Percentiles rank a stretch among this genome's conserved stretches.
phyloP scores from a whole-genome alignment of 2,888 invertebrate species.

The Cephus spinipes region DNA sequence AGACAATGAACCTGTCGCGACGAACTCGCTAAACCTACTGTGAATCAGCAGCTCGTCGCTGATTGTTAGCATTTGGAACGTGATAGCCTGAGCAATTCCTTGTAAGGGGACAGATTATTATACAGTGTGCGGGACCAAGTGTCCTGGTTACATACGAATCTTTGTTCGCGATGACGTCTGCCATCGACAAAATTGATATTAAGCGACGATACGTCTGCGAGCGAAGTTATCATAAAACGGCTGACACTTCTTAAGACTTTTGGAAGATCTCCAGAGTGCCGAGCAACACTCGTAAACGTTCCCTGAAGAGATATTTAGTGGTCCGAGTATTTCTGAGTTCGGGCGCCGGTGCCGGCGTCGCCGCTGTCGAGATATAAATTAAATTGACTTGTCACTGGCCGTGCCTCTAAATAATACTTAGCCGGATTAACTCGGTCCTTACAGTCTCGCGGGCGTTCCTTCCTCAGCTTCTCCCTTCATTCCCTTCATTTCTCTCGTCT shows the following conservation, averaged over 20 bases:
- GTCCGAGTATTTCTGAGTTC: conserved; percentile 42
- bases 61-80: too few relatives aligned
- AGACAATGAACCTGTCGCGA: conserved; percentile 1
- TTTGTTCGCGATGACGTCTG: too few relatives aligned
- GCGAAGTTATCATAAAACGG: not conserved
- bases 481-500: not conserved
- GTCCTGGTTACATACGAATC: too few relatives aligned
- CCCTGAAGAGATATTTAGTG: conserved; percentile 41
- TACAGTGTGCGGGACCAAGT: too few relatives aligned
- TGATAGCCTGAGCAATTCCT: too few relatives aligned
- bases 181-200: too few relatives aligned
- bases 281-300: conserved; percentile 46
- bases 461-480: not conserved
- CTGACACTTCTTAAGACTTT: conserved; percentile 18
- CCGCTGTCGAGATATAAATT: conserved; percentile 48
- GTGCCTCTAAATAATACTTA: conserved; percentile 54
- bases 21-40: too few relatives aligned
- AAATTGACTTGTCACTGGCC: conserved; percentile 53
- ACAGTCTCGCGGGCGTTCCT: conserved; percentile 13
- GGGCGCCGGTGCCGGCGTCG: conserved; percentile 23
- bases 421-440: conserved; percentile 50
- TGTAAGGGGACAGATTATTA: too few relatives aligned
- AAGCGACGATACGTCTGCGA: too few relatives aligned
- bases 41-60: too few relatives aligned
- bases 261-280: conserved; percentile 51